A percentile compares a stretch with the other conserved stretches of the same genome.
These are phyloP conservation scores for Thermophis baileyi DNA, from an alignment of 2,113 vertebrate species.

Conservation along the genomic window DNA sequence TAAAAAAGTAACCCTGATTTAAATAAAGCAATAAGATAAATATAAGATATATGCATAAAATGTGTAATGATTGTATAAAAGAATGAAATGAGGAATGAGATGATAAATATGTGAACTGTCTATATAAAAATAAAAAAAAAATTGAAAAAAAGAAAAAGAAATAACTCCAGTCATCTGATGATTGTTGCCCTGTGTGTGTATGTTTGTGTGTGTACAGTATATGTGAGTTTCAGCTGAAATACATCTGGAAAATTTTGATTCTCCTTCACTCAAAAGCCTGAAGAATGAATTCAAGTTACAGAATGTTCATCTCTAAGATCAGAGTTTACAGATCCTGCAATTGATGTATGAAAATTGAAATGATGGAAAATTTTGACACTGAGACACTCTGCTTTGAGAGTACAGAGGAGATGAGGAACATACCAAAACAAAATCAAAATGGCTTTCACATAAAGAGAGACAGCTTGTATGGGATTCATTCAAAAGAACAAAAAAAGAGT, in stretches of 20 bases:
- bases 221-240: background rate
- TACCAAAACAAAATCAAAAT: background rate
- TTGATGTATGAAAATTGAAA: background rate
- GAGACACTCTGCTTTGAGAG: background rate
- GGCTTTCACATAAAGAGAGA: background rate
- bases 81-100: no score
- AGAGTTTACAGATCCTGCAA: background rate
- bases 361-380: background rate
- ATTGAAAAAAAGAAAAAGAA: no score
- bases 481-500: background rate
- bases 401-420: background rate
- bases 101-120: no score
- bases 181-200: background rate
- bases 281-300: background rate
- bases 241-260: background rate
- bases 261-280: background rate
- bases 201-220: background rate
- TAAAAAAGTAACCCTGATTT: no score
- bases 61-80: no score
- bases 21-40: no score
- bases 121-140: no score
- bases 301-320: background rate
- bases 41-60: no score
- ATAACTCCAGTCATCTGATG: background rate
- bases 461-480: background rate